These are phyloP conservation scores for Ptychodera flava DNA, from an alignment of 35 echinoderm and acorn worm genomes.

Conservation along the genomic window DNA sequence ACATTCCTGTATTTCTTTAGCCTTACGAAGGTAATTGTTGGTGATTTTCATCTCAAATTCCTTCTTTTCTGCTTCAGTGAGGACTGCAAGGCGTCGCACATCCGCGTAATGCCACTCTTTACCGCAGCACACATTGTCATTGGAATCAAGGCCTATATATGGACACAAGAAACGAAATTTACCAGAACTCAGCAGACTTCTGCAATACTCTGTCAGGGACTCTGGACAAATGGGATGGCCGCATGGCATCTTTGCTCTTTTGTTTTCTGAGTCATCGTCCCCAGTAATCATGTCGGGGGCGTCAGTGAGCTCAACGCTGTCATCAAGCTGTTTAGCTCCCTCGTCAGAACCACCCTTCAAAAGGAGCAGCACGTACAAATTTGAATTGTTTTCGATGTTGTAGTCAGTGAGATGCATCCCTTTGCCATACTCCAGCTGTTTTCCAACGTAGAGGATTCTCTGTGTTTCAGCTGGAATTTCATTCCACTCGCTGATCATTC, in stretches of 20 bases:
- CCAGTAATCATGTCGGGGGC: background rate
- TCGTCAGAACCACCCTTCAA: background rate
- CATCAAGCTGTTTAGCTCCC: background rate
- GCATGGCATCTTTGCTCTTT: background rate
- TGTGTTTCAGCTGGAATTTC: background rate
- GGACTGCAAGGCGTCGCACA: background rate
- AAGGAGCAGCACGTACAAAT: background rate
- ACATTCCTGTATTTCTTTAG: background rate
- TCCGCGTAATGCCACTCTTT: background rate
- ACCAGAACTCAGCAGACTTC: background rate
- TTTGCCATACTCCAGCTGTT: background rate
- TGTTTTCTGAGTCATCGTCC: background rate
- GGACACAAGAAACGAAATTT: background rate
- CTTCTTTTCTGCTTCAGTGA: background rate
- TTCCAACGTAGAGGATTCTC: background rate
- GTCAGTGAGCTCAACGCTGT: background rate
- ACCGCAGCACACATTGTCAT: background rate
- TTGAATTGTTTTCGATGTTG: background rate
- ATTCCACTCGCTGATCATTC: background rate
- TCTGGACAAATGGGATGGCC: background rate
- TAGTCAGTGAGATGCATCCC: background rate
- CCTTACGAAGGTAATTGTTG: background rate
- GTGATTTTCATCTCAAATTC: background rate
- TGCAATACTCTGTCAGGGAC: background rate
- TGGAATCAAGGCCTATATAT: background rate